Base-by-base conservation (phyloP, 1,140 invertebrate genomes). In the Hycleus cichorii region DNA sequence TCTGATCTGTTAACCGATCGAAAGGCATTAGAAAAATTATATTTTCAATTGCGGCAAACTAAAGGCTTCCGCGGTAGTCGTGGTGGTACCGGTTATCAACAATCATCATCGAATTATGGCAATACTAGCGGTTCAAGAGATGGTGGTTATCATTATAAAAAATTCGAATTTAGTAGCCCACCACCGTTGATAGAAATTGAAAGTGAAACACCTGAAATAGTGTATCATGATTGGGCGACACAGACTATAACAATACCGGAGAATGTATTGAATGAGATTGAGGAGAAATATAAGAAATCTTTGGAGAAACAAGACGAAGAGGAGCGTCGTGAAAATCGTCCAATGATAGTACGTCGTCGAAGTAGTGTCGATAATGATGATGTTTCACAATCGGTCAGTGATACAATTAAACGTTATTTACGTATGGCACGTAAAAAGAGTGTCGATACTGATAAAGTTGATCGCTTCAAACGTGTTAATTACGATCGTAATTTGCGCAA, bases 351-450 rank as follows among this genome's bases (percentile, higher is more conserved):
- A 27, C 67, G 61, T 18, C 72, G 87, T 47, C 76, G 82, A 53
- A 87, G 85, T 58, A 89, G 87, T 60, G 83, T 89, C 0, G 88
- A 89, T 63, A 86, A 90, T 67, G 88, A 90, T 61, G 89, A 91
- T 66, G 83, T 91, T 0, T 90, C 88, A 0, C 89, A 89, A 38
- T 91, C 89, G 0, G 89, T 92, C 2, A 87, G 88, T 66, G 88
- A 92, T 63, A 91, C 88, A 0, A 90, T 92, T 26, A 91, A 90
- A 67, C 76, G 89, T 2, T 91, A 91, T 65, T 74, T 92, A 2
- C 76, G 87, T 56, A 91, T 91, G 89, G 89, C 88, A 0, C 75
- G 90, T 4, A 92, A 91, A 66, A 91, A 91, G 63, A 90, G 88
- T 48, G 82, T 88, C 0, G 88, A 90, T 62, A 81, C 85, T 3